Conservation (phyloP, 2,797 vertebrate species). For the Falco biarmicus region DNA sequence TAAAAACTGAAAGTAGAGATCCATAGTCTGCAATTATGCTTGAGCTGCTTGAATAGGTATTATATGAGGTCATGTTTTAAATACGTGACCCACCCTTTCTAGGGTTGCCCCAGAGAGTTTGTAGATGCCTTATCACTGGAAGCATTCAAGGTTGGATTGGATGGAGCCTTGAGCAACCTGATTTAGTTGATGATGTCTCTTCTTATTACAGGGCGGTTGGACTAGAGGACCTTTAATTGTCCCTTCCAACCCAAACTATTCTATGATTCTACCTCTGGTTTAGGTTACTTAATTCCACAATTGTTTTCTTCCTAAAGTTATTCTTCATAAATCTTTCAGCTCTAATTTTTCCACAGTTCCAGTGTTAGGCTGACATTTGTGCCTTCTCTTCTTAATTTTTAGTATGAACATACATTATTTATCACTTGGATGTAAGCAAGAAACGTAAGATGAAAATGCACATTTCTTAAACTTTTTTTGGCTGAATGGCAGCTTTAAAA, state of each 20-base stretch:
- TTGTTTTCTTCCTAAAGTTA: not conserved
- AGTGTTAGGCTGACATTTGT: not conserved
- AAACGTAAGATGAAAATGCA: not conserved
- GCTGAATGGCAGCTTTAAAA: not conserved
- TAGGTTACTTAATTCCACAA: not conserved
- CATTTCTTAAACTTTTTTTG: not conserved
- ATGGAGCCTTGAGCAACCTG: no score
- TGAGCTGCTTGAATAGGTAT: not conserved
- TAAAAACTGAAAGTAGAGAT: not conserved
- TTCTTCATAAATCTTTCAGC: not conserved
- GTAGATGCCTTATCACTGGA: not conserved
- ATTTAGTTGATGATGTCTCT: no score
- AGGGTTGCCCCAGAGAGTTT: not conserved
- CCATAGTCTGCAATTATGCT: not conserved
- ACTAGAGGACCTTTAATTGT: not conserved
- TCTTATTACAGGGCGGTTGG: not conserved
- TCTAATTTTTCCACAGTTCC: not conserved
- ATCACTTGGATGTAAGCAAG: not conserved
- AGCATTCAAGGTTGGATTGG: not conserved
- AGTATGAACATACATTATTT: not conserved
- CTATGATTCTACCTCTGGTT: not conserved
- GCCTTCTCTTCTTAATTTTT: not conserved
- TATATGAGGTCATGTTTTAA: not conserved
- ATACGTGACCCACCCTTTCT: not conserved
- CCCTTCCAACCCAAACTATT: no score